phyloP scores from a whole-genome alignment of 1,140 invertebrate genomes.

The Calephelis virginiensis region DNA sequence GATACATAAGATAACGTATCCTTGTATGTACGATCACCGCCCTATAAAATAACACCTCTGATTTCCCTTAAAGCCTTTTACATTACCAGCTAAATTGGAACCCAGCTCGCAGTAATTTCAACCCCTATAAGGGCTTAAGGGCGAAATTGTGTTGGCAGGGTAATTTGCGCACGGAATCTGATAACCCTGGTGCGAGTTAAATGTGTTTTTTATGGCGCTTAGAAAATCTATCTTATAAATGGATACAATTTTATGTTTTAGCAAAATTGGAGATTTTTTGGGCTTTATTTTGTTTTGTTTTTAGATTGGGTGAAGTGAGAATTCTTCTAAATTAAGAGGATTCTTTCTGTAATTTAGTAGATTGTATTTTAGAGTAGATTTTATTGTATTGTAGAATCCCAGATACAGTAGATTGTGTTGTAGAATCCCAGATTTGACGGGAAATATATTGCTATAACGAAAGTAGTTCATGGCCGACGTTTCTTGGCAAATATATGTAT shows the following conservation, averaged over 20 bases:
- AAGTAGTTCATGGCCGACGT: too few relatives aligned
- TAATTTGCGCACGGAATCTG: constrained; percentile 17
- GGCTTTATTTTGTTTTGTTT: constrained; percentile 7
- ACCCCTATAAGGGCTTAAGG: constrained; percentile 32
- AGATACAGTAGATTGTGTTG: too few relatives aligned
- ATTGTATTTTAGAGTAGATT: too few relatives aligned
- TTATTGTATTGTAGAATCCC: too few relatives aligned
- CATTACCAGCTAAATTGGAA: constrained; percentile 57
- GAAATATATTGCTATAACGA: too few relatives aligned
- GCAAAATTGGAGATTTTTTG: constrained; percentile 3
- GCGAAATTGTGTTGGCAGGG: constrained; percentile 17
- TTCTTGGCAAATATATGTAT: too few relatives aligned
- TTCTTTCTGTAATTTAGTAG: too few relatives aligned
- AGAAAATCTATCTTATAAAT: constrained; percentile 18
- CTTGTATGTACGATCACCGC: constrained; percentile 25
- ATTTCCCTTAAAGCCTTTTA: constrained; percentile 47
- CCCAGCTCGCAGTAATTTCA: constrained; percentile 33
- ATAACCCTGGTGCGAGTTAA: constrained; percentile 14
- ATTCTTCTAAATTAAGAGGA: too few relatives aligned
- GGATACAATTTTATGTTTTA: constrained; percentile 15
- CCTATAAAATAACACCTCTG: constrained; percentile 47
- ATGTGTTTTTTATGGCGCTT: constrained; percentile 16
- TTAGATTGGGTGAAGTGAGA: background rate
- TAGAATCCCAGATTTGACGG: too few relatives aligned
- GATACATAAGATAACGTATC: background rate